These are phyloP conservation scores for Phymastichus coffea DNA, from an alignment of 1,140 invertebrate species.

Conservation along the genomic window DNA sequence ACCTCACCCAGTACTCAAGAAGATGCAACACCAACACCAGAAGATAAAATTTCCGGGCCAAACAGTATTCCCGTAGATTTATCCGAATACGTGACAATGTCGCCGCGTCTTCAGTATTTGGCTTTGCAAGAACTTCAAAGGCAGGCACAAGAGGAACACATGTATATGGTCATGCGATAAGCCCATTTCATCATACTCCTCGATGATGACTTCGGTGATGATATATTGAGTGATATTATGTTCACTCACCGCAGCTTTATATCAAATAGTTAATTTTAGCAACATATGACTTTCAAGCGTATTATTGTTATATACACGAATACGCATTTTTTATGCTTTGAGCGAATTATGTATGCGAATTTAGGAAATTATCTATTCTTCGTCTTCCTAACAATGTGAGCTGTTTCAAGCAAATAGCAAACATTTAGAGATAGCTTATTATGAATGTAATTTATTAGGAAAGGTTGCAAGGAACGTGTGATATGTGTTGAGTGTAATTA, in stretches of 20 bases:
- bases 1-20: conserved; percentile 39
- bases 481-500: too few relatives aligned
- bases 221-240: neutral
- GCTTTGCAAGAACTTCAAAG: conserved; percentile 33
- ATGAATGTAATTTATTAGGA: too few relatives aligned
- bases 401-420: neutral
- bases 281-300: too few relatives aligned
- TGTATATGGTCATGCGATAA: conserved; percentile 53
- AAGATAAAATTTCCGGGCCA: conserved; percentile 29
- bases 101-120: conserved; percentile 43
- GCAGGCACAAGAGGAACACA: conserved; percentile 39
- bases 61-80: conserved; percentile 30
- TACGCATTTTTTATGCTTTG: conserved; percentile 3
- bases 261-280: too few relatives aligned
- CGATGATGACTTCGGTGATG: neutral
- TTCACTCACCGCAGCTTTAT: too few relatives aligned
- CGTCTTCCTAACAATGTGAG: neutral
- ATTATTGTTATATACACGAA: neutral
- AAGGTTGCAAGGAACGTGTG: too few relatives aligned
- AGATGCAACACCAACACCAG: conserved; percentile 35
- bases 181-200: neutral
- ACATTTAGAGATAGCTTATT: too few relatives aligned
- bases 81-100: conserved; percentile 53
- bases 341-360: neutral
- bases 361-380: neutral